A percentile compares a stretch with the other conserved stretches of the same genome.
These are phyloP conservation scores for Dryomyza anilis DNA, from an alignment of 2,888 invertebrate genomes.

Conservation along the genomic window DNA sequence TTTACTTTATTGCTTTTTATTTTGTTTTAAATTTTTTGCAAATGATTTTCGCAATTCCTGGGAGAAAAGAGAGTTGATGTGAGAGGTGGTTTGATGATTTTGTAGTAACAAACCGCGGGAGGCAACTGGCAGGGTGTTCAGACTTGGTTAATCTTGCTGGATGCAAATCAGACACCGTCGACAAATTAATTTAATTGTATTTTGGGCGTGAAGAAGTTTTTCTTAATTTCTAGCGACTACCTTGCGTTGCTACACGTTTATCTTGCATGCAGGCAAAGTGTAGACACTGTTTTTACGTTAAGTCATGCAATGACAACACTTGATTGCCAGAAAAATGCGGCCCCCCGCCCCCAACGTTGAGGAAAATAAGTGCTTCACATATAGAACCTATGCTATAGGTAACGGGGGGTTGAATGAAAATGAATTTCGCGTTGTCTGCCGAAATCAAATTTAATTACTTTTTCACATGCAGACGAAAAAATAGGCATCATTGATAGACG, in stretches of 20 bases:
- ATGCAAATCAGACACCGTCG: conserved; percentile 37
- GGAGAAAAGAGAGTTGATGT: neutral
- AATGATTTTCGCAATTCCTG: conserved; percentile 5
- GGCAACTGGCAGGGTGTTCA: neutral
- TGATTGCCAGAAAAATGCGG: conserved; percentile 39
- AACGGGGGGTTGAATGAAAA: neutral
- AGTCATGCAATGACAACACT: conserved; percentile 56
- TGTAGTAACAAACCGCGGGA: conserved; percentile 1
- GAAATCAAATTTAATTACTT: conserved; percentile 55
- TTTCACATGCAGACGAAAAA: conserved; percentile 45
- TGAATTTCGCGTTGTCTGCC: conserved; percentile 39
- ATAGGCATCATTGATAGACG: conserved; percentile 7
- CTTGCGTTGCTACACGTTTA: neutral
- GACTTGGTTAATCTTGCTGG: neutral
- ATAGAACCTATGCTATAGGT: neutral
- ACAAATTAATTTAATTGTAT: conserved; percentile 56
- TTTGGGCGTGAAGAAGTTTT: conserved; percentile 39
- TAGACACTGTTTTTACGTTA: conserved; percentile 25
- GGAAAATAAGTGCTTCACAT: too few species aligned
- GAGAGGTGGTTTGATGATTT: conserved; percentile 26
- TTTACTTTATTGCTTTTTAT: conserved; percentile 25
- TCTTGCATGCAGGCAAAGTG: neutral
- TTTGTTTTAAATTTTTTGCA: neutral
- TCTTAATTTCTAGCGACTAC: conserved; percentile 43
- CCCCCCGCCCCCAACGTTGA: neutral